A percentile compares a stretch with the other conserved stretches of the same genome.
phyloP scores from a whole-genome alignment of 2,888 invertebrate genomes.

The Alloscopus bannaensis region DNA sequence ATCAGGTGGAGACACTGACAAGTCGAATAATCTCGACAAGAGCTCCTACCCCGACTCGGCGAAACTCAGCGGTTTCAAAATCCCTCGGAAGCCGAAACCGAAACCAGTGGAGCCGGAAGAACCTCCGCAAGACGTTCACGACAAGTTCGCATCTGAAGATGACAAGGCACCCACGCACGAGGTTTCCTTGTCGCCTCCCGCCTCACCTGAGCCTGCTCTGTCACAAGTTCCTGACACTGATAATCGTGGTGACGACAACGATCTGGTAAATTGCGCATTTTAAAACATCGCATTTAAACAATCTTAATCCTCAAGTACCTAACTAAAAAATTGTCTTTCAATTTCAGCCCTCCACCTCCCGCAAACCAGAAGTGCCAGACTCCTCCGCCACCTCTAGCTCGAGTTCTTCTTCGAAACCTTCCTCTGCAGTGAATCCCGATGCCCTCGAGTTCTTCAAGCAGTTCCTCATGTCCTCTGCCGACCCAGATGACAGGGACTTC shows the following conservation, averaged over 20 bases:
- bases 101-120: constrained; percentile 24
- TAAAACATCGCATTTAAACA: no score
- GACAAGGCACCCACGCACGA: constrained; percentile 17
- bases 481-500: constrained; percentile 39
- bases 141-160: background rate
- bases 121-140: background rate
- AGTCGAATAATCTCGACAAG: constrained; percentile 15
- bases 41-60: constrained; percentile 6
- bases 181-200: constrained; percentile 33
- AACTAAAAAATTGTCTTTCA: no score
- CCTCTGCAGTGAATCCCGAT: constrained; percentile 46
- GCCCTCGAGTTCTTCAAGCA: constrained; percentile 54
- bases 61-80: constrained; percentile 48
- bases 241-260: constrained; percentile 28
- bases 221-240: constrained; percentile 49
- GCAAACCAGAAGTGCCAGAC: constrained; percentile 16
- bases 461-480: constrained; percentile 53
- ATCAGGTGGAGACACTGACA: background rate
- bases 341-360: constrained; percentile 17
- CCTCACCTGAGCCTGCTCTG: constrained; percentile 50
- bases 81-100: constrained; percentile 47
- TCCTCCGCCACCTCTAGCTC: constrained; percentile 14
- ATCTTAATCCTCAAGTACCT: no score
- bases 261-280: constrained; percentile 40
- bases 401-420: background rate